These are phyloP conservation scores for Scortum barcoo DNA, from an alignment of 2,113 vertebrate species.

Conservation along the genomic window DNA sequence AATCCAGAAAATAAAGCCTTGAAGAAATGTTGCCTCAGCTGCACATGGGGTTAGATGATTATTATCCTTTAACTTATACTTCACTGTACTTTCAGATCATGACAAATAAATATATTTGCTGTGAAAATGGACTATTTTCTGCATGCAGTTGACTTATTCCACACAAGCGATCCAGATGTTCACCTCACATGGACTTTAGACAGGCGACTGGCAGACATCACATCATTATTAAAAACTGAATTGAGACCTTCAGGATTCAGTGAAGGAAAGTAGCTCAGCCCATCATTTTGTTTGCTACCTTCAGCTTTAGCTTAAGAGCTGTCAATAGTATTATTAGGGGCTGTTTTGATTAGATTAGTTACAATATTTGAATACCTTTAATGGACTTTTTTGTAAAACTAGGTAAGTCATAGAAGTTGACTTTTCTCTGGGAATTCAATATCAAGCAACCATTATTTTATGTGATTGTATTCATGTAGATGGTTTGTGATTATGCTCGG, in stretches of 20 bases:
- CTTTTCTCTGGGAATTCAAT: neutral
- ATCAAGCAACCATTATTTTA: neutral
- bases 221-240: neutral
- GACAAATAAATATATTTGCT: no score
- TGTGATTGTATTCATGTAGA: neutral
- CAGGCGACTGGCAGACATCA: neutral
- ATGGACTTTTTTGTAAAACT: no score
- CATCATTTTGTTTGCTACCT: neutral
- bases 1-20: neutral
- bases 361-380: no score
- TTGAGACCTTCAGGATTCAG: neutral
- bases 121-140: neutral
- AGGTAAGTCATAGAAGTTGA: no score
- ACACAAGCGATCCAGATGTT: no score
- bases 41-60: neutral
- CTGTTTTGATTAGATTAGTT: no score
- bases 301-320: neutral
- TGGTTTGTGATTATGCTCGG: neutral
- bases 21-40: neutral
- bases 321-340: neutral
- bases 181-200: neutral
- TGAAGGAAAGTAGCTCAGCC: no score
- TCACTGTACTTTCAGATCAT: no score
- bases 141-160: neutral
- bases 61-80: no score